These are phyloP conservation scores for Parnassius glacialis DNA, from an alignment of 2,888 invertebrate genomes.

Conservation along the genomic window DNA sequence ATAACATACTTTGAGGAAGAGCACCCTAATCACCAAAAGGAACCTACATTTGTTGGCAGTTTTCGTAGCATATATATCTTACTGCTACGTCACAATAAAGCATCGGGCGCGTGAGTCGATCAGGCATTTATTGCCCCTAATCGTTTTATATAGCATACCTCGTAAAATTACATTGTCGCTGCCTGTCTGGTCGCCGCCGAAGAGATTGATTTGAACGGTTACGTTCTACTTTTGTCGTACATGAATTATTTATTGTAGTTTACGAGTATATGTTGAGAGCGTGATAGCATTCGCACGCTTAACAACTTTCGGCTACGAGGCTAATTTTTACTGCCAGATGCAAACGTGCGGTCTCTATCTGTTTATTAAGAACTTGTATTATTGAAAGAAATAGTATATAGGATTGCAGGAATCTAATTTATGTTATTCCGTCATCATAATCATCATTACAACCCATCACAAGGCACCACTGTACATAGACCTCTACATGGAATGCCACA, in stretches of 20 bases:
- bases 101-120: slow-evolving; percentile 49
- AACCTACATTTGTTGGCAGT: slow-evolving; percentile 12
- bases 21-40: slow-evolving; percentile 1
- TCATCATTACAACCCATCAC: no score
- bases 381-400: slow-evolving; percentile 1
- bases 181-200: slow-evolving; percentile 36
- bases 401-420: no score
- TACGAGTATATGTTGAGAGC: slow-evolving; percentile 29
- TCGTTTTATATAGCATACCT: slow-evolving; percentile 56
- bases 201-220: slow-evolving; percentile 44
- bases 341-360: not conserved
- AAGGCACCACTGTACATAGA: no score
- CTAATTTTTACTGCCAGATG: not conserved
- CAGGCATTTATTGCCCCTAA: slow-evolving; percentile 60
- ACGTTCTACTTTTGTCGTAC: slow-evolving; percentile 37
- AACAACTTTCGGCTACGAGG: slow-evolving; percentile 14
- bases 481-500: no score
- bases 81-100: slow-evolving; percentile 45
- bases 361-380: not conserved
- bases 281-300: slow-evolving; percentile 28
- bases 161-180: slow-evolving; percentile 55
- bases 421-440: no score
- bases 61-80: slow-evolving; percentile 41
- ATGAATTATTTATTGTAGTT: slow-evolving; percentile 35
- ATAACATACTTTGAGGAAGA: not conserved